Evolutionary conservation across 2,888 invertebrate species (phyloP), one percentile per base, ranked within the genome.

Genomic region (Anagyrus pseudococci): DNA sequence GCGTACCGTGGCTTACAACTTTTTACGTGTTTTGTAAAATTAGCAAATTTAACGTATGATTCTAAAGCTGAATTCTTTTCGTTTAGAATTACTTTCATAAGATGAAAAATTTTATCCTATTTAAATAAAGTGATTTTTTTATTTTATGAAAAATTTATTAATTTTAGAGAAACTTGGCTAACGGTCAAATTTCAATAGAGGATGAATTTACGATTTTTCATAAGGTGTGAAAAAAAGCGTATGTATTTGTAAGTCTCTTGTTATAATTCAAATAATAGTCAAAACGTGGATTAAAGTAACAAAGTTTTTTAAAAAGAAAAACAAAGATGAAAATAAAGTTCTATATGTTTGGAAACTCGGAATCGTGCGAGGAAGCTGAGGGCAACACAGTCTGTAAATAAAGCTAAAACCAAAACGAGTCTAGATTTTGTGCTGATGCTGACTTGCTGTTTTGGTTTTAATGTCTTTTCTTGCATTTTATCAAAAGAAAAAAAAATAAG

Each of bases 371-470:
- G 57, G 62, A 40, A 29, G 52, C 46, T n/a, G 58, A 48, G 57
- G 19, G 56, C 23, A 44, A 61, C 29, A 49, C 57, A 58, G 46
- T 26, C 59, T 67, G 66, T 67, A 67, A 54, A 67, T 63, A 67
- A 67, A 64, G 60, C 63, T 63, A 61, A 64, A 66, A 58, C 63
- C 66, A 64, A 67, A 64, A 61, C 63, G 50, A 64, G 63, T 61
- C 60, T 58, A 52, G 55, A 61, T 61, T 17, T 52, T 55, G 10
- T 37, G 41, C 15, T 37, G 8, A 37, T 37, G 8, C 33, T 37
- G 62, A 63, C 66, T 62, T 62, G 48, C n/a, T 29, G 66, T 63
- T 66, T 62, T 66, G 66, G 66, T 66, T 66, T 66, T 66, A 57
- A 37, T 13, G 10, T 66, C 62, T 64, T 66, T 54, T 59, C n/a